Evolutionary conservation across 2,113 vertebrate genomes (phyloP).

Genomic region (Tragelaphus imberbis): DNA sequence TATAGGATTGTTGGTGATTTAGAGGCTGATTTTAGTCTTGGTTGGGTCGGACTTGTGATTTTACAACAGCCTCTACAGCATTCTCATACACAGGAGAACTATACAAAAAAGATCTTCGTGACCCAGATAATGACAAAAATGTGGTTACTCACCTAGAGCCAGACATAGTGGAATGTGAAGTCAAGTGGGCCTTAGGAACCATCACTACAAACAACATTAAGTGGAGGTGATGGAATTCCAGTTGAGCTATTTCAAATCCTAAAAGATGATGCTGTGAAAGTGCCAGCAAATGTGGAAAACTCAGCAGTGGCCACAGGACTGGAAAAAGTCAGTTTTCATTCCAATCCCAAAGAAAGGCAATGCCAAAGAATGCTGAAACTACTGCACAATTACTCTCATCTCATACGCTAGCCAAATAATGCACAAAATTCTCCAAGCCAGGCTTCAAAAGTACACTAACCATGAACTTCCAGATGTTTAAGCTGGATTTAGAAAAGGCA

Average conservation of each 20-base stretch:
- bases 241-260: background rate
- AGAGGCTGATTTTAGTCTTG: background rate
- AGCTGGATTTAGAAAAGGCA: background rate
- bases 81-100: background rate
- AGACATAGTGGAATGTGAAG: background rate
- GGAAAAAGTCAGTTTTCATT: background rate
- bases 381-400: background rate
- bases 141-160: background rate
- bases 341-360: background rate
- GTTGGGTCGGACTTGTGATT: background rate
- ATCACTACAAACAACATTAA: background rate
- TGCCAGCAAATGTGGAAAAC: background rate
- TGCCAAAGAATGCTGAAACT: background rate
- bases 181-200: background rate
- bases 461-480: background rate
- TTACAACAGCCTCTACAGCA: background rate
- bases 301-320: background rate
- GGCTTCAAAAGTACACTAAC: rapidly evolving
- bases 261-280: background rate
- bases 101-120: background rate
- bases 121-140: background rate
- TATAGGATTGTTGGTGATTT: rapidly evolving
- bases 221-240: background rate
- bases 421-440: background rate
- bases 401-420: background rate